Conservation (phyloP, 2,888 invertebrate genomes). For the Teinopalpus imperialis region DNA sequence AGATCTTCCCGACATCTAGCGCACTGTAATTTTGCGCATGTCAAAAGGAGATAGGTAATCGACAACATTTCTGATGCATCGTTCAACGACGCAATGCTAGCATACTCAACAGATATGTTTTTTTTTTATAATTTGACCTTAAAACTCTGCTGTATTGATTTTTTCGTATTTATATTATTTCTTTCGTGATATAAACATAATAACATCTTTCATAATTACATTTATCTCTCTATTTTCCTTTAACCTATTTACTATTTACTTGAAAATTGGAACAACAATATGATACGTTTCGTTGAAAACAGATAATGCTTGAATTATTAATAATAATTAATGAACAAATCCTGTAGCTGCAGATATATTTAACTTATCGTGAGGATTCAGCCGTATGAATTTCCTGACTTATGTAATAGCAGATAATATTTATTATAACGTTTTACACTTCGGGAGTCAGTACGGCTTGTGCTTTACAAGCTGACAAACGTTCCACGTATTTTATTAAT, state of each 20-base stretch:
- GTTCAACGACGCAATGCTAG: too few relatives aligned
- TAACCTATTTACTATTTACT: conserved; percentile 25
- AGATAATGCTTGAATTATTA: conserved; percentile 23
- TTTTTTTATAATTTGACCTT: too few relatives aligned
- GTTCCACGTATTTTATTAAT: conserved; percentile 39
- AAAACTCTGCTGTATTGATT: too few relatives aligned
- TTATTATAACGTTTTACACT: conserved; percentile 38
- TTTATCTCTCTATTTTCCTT: conserved; percentile 11
- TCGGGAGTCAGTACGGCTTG: conserved; percentile 55
- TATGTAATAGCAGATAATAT: conserved; percentile 48
- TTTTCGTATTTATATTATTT: too few relatives aligned
- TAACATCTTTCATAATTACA: too few relatives aligned
- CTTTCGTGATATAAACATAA: too few relatives aligned
- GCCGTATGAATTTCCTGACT: conserved; percentile 50
- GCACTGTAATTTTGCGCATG: too few relatives aligned
- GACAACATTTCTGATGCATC: too few relatives aligned
- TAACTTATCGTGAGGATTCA: conserved; percentile 50
- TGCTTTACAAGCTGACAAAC: conserved; percentile 48
- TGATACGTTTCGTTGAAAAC: conserved; percentile 24
- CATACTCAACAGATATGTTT: too few relatives aligned
- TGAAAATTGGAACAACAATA: conserved; percentile 22
- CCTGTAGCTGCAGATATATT: conserved; percentile 37
- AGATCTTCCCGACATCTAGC: too few relatives aligned
- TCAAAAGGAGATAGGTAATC: too few relatives aligned
- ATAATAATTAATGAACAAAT: conserved; percentile 31